Evolutionary conservation across 2,888 invertebrate species (phyloP).

Genomic region (Heliconius erato): DNA sequence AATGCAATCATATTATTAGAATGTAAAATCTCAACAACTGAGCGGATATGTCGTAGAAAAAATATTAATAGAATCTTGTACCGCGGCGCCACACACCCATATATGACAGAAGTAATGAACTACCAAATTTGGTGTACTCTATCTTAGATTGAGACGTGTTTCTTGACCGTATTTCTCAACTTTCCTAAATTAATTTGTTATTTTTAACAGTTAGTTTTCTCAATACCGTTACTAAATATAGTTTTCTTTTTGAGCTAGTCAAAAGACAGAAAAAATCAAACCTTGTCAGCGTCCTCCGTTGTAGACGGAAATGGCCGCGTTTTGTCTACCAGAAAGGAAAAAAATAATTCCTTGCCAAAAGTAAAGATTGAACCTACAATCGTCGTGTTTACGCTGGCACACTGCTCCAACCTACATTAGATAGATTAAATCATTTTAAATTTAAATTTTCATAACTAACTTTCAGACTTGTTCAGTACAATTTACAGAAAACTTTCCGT

Average conservation of each 20-base stretch:
- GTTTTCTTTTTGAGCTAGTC: neutral
- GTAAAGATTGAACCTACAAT: too few relatives aligned
- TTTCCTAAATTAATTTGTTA: conserved; percentile 35
- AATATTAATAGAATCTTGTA: conserved; percentile 37
- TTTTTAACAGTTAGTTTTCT: conserved; percentile 7
- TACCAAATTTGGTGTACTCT: conserved; percentile 49
- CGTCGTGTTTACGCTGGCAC: too few relatives aligned
- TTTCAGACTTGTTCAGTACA: neutral
- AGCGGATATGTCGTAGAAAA: conserved; percentile 39
- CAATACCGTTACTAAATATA: neutral
- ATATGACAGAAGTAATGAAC: conserved; percentile 47
- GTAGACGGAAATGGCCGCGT: too few relatives aligned
- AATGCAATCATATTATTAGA: neutral
- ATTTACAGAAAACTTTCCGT: too few relatives aligned
- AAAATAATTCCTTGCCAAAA: too few relatives aligned
- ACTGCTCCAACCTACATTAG: neutral
- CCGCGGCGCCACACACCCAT: conserved; percentile 46
- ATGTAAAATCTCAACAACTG: conserved; percentile 2
- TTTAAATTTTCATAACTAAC: neutral
- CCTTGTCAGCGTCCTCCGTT: too few relatives aligned
- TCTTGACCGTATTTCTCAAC: conserved; percentile 45
- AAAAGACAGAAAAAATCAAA: too few relatives aligned
- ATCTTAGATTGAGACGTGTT: conserved; percentile 47
- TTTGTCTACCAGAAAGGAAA: too few relatives aligned
- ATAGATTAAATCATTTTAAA: neutral